Percentiles rank a stretch among this genome's conserved stretches.
phyloP scores from a whole-genome alignment of 1,140 invertebrate species.

The Zaprionus ghesquierei region DNA sequence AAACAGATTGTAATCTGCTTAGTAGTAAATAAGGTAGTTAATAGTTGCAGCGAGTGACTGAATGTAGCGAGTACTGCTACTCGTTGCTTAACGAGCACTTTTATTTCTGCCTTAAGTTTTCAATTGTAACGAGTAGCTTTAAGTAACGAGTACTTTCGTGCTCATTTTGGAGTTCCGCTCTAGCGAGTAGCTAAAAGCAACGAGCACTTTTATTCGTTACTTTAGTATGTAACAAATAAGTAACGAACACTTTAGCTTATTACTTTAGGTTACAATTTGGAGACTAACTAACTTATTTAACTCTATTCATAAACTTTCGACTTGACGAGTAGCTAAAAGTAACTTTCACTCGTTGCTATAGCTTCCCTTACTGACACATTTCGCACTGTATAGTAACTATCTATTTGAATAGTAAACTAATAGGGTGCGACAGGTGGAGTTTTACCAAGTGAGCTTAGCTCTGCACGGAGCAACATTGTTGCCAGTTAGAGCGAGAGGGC shows the following conservation, averaged over 20 bases:
- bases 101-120: no score
- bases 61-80: not conserved
- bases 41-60: not conserved
- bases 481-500: not conserved
- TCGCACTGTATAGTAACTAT: not conserved
- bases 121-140: not conserved
- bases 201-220: not conserved
- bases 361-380: not conserved
- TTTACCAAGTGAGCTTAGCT: not conserved
- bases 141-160: not conserved
- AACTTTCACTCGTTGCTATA: not conserved
- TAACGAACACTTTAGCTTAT: not conserved
- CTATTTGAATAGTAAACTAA: not conserved
- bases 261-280: no score
- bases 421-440: slow-evolving; percentile 29
- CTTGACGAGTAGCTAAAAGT: not conserved
- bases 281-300: no score
- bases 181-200: not conserved
- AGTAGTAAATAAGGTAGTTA: not conserved
- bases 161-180: no score
- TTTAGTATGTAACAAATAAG: not conserved
- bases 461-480: slow-evolving; percentile 23
- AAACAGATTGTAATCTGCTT: not conserved
- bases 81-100: no score
- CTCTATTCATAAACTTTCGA: no score